Base-by-base conservation (phyloP, 2,888 invertebrate genomes). In the Ophioninae sp. region DNA sequence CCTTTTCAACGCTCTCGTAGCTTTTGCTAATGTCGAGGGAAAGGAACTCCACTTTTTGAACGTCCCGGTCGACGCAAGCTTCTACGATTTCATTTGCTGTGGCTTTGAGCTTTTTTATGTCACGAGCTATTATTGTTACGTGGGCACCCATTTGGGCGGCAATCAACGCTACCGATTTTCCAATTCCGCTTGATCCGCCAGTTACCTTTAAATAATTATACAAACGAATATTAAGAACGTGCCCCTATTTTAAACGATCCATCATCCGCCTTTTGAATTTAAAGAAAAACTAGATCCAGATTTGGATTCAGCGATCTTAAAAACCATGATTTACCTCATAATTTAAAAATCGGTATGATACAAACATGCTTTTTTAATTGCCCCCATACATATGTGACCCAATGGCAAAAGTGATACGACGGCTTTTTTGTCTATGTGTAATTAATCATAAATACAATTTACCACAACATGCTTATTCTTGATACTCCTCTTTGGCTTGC, bases 171-270 rank as follows among this genome's bases (percentile, higher is more conserved):
- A 97, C 93, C 81, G 96, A 95, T 92, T 97, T 96, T 0, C 99
- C 99, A 88, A 99, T 99, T 8, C 99, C 99, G 93, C 98, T 98
- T 0, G 99, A 99, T 13, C 99, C 99, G 64, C 99, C 99, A 41
- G 98, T 98, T 65, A 99, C 94, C 95, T 95, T 95, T 30, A 30
- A 30, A 30, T 30, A 30, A 30, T 30, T 30, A 30, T 30, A 3
- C 30, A 3, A 30, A 30, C 30, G 30, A 30, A 30, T 30, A 30
- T 30, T 30, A 30, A 2, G 1, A 3, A 3, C 30, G 1, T 30
- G 2, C 8, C 2, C 3, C 9, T 17, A 63, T 63, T 23, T 30
- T 6, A 63, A 6, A 7, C 10, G 13, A 6, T 6, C 13, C 68
- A 23, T 17, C 30, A 30, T 30, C 30, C 30, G 3, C 30, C 30